Evolutionary conservation across 2,888 invertebrate species (phyloP), one percentile per base, ranked within the genome.

Genomic region (Neoitamus cyanurus): DNA sequence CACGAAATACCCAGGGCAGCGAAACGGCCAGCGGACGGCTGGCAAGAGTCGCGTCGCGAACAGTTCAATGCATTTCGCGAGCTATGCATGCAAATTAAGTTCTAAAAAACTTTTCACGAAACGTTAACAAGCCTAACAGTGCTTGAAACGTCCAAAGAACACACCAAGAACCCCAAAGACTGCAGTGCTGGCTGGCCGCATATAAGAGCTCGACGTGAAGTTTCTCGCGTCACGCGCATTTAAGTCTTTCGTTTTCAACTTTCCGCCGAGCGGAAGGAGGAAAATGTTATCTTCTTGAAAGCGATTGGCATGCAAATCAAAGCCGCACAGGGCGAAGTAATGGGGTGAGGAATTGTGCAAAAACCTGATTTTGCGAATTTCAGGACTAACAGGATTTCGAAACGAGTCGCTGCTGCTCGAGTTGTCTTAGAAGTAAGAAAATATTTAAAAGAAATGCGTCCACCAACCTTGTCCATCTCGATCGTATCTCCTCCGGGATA

Each of bases 401-500:
- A 58, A 15, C 58, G 58, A 5, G 58, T 25, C n/a, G 20, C 11
- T 58, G 58, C 37, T 31, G 31, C 9, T 37, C 7, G n/a, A n/a
- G n/a, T 37, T 37, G 7, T 11, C 37, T 37, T 37, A 37, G 37
- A 7, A 70, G 70, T 25, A 25, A 75, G 7, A 20, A 28, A 31
- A n/a, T 70, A 70, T 31, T 3, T 3, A 48, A 25, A 9, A 20
- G 28, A 11, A 1, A 28, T 77, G 90, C 91, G 73, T 3, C 9
- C 89, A 87, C 88, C 87, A 86, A 88, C 88, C 88, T 88, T 88
- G 87, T 77, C 86, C 87, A 84, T 86, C 87, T 90, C 92, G 88
- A 92, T 90, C 90, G 86, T 90, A 85, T 58, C 90, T 90, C 88
- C 92, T 92, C 87, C 93, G 93, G 87, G 93, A 94, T 88, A 94